Conservation (phyloP, 1,140 invertebrate genomes). For the Rhopalosiphum padi region DNA sequence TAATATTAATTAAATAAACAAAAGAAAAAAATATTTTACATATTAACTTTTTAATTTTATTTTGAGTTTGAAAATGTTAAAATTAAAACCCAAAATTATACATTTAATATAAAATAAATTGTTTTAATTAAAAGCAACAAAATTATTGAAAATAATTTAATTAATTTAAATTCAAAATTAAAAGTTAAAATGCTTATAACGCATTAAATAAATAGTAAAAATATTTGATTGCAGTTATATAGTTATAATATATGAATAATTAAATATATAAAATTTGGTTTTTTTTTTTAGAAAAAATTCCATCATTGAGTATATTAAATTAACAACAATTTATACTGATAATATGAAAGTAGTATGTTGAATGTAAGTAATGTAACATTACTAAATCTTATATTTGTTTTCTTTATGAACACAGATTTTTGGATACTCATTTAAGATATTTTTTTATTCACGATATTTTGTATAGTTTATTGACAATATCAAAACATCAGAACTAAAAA, state of each 20-base stretch:
- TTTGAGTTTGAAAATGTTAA: neutral
- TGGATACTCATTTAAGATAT: neutral
- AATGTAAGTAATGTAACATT: neutral
- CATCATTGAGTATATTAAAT: no score
- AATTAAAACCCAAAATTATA: neutral
- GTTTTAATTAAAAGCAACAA: no score
- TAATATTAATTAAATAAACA: neutral
- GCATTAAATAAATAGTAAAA: neutral
- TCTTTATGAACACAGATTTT: neutral
- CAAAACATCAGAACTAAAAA: neutral
- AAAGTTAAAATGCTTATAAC: neutral
- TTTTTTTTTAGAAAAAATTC: no score
- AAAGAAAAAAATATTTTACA: neutral
- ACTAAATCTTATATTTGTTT: neutral
- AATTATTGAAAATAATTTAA: neutral
- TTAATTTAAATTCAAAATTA: neutral
- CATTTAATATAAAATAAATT: no score
- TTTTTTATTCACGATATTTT: neutral
- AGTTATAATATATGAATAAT: no score
- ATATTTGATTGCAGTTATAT: neutral
- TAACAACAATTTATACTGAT: no score
- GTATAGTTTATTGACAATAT: neutral
- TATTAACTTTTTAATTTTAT: neutral
- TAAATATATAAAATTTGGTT: no score
- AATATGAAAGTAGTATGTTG: neutral